Evolutionary conservation across 1,140 invertebrate species (phyloP).

Genomic region (Latrodectus geometricus): DNA sequence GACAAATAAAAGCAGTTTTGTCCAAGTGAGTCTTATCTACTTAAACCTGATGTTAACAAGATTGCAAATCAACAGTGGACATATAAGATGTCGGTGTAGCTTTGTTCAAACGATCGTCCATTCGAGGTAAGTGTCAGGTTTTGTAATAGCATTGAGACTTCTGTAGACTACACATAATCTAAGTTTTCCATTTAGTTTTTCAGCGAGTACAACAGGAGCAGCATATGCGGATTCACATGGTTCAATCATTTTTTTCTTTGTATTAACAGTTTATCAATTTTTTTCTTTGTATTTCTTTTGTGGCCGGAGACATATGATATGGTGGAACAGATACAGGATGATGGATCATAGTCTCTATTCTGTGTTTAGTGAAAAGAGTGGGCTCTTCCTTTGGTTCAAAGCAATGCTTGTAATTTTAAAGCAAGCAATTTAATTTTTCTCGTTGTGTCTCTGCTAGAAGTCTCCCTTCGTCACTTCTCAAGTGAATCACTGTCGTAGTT

Average conservation of each 20-base stretch:
- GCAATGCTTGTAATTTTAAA: too few relatives aligned
- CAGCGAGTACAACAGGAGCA: constrained; percentile 69
- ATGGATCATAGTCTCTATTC: background rate
- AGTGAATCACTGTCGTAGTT: too few relatives aligned
- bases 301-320: background rate
- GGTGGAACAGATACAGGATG: too few relatives aligned
- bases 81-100: constrained; percentile 66
- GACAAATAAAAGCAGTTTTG: too few relatives aligned
- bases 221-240: constrained; percentile 68
- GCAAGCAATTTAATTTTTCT: too few relatives aligned
- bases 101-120: constrained; percentile 69
- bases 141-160: constrained; percentile 69
- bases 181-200: constrained; percentile 70
- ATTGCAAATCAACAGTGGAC: constrained; percentile 69
- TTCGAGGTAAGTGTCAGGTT: constrained; percentile 70
- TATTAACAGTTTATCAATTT: constrained; percentile 66
- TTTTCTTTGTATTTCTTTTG: background rate
- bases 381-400: background rate
- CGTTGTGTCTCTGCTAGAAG: too few relatives aligned
- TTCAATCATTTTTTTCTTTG: constrained; percentile 67
- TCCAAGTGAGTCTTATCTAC: constrained; percentile 66
- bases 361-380: background rate
- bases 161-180: constrained; percentile 71
- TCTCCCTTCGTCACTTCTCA: too few relatives aligned
- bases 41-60: constrained; percentile 71